Percentiles rank a stretch among this genome's conserved stretches.
Conservation (phyloP, 2,888 invertebrate genomes). For the Prosopocoilus inquinatus region DNA sequence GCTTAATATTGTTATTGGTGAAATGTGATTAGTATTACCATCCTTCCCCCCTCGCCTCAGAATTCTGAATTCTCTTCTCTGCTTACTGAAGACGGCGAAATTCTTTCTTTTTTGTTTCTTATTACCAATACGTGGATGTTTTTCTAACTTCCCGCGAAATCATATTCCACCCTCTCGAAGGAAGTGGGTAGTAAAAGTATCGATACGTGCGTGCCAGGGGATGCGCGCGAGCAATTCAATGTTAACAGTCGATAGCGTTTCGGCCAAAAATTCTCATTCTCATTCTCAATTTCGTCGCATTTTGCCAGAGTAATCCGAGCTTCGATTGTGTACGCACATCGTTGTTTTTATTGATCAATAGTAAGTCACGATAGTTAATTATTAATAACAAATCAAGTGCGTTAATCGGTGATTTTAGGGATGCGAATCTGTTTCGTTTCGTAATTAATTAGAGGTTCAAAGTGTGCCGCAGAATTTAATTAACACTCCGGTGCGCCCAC, state of each 20-base stretch:
- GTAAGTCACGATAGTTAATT: neutral
- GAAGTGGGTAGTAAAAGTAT: conserved; percentile 39
- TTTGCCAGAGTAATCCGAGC: neutral
- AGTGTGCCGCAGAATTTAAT: too few relatives aligned
- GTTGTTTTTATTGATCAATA: conserved; percentile 2
- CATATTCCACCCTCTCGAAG: neutral
- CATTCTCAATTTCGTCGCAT: conserved; percentile 1
- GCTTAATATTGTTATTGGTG: too few relatives aligned
- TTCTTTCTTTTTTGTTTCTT: too few relatives aligned
- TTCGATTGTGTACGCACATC: neutral
- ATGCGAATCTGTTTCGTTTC: neutral
- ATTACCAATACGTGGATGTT: too few relatives aligned
- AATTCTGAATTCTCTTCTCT: too few relatives aligned
- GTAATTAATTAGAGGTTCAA: neutral
- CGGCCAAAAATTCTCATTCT: neutral
- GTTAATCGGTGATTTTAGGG: neutral
- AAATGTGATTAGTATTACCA: too few relatives aligned
- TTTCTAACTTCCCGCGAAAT: neutral
- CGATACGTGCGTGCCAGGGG: conserved; percentile 46
- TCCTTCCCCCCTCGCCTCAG: too few relatives aligned
- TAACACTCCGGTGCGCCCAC: too few relatives aligned
- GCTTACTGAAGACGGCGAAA: too few relatives aligned
- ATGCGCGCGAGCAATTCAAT: conserved; percentile 46
- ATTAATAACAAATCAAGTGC: neutral
- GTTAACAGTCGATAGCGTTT: conserved; percentile 41